Evolutionary conservation across 2,113 vertebrate genomes (phyloP).

Genomic region (Tragelaphus buxtoni): DNA sequence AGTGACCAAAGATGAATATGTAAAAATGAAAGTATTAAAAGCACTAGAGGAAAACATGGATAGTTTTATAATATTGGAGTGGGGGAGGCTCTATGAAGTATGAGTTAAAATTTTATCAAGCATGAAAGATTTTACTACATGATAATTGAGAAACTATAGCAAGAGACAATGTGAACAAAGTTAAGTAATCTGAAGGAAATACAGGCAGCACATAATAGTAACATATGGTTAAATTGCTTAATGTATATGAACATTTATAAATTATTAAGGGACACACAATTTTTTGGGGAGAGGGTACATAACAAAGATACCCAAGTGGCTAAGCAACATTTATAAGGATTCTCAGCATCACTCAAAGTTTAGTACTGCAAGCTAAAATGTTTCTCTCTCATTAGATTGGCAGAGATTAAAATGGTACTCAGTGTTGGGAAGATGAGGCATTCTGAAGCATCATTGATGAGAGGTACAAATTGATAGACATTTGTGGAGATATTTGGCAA

Average conservation of each 20-base stretch:
- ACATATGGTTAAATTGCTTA: background rate
- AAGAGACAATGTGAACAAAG: background rate
- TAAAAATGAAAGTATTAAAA: background rate
- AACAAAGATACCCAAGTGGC: background rate
- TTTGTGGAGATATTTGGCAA: background rate
- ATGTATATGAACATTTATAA: background rate
- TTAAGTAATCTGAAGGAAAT: background rate
- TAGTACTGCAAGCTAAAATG: background rate
- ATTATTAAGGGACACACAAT: background rate
- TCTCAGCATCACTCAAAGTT: background rate
- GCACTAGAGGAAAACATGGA: background rate
- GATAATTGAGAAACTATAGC: background rate
- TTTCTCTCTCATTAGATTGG: background rate
- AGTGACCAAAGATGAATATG: background rate
- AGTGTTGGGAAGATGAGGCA: background rate
- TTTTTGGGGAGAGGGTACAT: background rate
- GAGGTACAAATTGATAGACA: background rate
- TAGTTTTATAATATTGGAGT: background rate
- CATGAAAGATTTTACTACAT: background rate
- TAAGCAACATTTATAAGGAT: background rate
- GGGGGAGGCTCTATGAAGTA: background rate
- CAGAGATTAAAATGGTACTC: background rate
- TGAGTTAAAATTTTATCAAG: background rate
- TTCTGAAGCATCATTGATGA: background rate
- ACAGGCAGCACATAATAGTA: background rate